Conservation (phyloP, 2,888 invertebrate species). For the Drosophila niveifrons region DNA sequence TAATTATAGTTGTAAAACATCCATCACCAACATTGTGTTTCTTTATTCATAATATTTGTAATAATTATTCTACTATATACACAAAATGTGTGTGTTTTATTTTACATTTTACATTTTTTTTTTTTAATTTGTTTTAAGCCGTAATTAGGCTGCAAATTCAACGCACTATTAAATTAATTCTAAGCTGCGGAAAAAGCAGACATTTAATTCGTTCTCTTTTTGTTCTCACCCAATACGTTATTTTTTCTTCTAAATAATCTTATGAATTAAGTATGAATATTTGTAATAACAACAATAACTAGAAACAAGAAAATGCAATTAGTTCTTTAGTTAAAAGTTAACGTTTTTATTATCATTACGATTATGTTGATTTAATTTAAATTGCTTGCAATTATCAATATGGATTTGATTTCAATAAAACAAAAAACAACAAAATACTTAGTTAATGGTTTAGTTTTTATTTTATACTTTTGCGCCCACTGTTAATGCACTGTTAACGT, state of each 20-base stretch:
- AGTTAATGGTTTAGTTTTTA: constrained; percentile 71
- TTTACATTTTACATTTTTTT: no score
- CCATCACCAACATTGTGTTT: constrained; percentile 60
- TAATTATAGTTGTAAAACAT: constrained; percentile 20
- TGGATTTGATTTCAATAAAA: constrained; percentile 72
- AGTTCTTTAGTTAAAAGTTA: constrained; percentile 38
- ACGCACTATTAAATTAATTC: constrained; percentile 52
- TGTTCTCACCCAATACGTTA: not conserved
- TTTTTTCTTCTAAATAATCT: not conserved
- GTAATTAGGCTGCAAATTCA: constrained; percentile 31
- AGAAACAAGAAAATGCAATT: constrained; percentile 52
- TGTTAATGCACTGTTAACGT: constrained; percentile 25
- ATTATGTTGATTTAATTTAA: constrained; percentile 20
- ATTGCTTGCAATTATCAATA: constrained; percentile 36
- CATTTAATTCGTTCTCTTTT: not conserved
- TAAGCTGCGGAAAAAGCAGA: constrained; percentile 23
- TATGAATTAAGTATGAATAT: constrained; percentile 8
- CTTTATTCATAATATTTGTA: constrained; percentile 40
- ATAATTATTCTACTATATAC: constrained; percentile 20
- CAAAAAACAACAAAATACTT: constrained; percentile 28
- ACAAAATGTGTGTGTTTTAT: no score
- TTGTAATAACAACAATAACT: constrained; percentile 25
- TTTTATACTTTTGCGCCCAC: constrained; percentile 11
- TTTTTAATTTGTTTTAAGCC: constrained; percentile 24
- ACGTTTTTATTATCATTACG: constrained; percentile 16